Evolutionary conservation across 2,888 invertebrate species (phyloP), one percentile per base, ranked within the genome.

Genomic region (Chrysodeixis includens): DNA sequence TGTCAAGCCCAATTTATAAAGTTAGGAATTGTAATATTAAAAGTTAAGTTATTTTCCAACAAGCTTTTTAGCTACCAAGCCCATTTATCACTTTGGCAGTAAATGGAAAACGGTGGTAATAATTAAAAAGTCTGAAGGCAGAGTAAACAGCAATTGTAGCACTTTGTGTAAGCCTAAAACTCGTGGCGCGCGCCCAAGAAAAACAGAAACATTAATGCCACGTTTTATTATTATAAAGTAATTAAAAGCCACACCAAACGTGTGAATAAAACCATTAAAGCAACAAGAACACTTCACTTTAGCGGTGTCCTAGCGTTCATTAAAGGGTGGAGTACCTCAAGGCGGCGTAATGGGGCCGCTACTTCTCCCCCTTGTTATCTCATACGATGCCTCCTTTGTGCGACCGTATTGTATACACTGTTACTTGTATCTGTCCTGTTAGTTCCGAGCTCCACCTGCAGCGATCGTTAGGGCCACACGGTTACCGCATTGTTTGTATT

Each of bases 321-420:
- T 87, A 87, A 83, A 84, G 83, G 81, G 83, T 78, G 82, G 83
- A 86, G 86, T 83, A 83, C 83, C 84, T 83, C 90, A 90, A 91
- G 92, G 90, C 88, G 83, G 77, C 78, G 87, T 92, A 90, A 92
- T 90, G 90, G 92, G 91, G 86, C 90, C 92, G 87, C 85, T 85
- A 87, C 90, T 90, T 89, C 88, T 86, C 85, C 81, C 84, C 85
- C 90, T 92, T 91, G 92, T 92, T 92, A 92, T 88, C 89, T 90
- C 88, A 88, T 88, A 89, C 89, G 88, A 82, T 84, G 89, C 82
- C 87, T 85, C 90, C 91, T 92, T 92, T 92, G 90, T 91, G 86
- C 82, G 80, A 67, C 78, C 81, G 76, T 78, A 80, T 82, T 81
- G 81, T 81, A 78, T 81, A 83, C 81, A 81, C 79, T 73, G 79